These are phyloP conservation scores for Podarcis siculus DNA, from an alignment of 2,797 vertebrate species.

Conservation along the genomic window DNA sequence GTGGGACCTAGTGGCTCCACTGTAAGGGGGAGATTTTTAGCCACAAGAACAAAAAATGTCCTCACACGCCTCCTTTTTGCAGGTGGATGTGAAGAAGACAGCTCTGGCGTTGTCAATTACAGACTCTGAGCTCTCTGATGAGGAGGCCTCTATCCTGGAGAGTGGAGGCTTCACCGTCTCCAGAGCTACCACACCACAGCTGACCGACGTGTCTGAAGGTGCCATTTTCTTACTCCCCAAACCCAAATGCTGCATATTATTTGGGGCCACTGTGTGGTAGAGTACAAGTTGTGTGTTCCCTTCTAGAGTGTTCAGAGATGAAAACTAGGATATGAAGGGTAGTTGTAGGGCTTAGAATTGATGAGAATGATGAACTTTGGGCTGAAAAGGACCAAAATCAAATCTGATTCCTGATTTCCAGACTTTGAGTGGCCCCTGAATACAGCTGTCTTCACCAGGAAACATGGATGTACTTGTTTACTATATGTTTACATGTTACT, in stretches of 20 bases:
- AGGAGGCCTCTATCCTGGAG: slow-evolving; percentile 96
- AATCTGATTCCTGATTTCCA: not conserved
- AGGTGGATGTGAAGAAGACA: slow-evolving; percentile 97
- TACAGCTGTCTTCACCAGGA: not conserved
- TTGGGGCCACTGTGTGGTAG: not conserved
- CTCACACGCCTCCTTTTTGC: slow-evolving; percentile 49
- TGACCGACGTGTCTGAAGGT: slow-evolving; percentile 96
- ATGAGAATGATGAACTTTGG: not conserved
- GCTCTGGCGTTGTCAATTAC: slow-evolving; percentile 97
- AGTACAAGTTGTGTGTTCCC: not conserved
- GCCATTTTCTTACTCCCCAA: slow-evolving; percentile 27
- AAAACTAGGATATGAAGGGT: not conserved
- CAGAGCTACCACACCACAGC: slow-evolving; percentile 94
- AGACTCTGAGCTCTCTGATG: slow-evolving; percentile 96
- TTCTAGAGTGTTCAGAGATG: not conserved
- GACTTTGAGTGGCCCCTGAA: not conserved
- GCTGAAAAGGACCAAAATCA: not conserved
- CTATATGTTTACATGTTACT: not conserved
- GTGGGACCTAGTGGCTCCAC: slow-evolving; percentile 17
- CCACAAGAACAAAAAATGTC: slow-evolving; percentile 9
- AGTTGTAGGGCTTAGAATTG: not conserved
- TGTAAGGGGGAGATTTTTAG: not conserved
- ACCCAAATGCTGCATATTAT: not conserved
- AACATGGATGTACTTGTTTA: not conserved
- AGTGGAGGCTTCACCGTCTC: slow-evolving; percentile 98